These are phyloP conservation scores for Dromococcyx pavoninus DNA, from an alignment of 2,797 vertebrate genomes.

Conservation along the genomic window DNA sequence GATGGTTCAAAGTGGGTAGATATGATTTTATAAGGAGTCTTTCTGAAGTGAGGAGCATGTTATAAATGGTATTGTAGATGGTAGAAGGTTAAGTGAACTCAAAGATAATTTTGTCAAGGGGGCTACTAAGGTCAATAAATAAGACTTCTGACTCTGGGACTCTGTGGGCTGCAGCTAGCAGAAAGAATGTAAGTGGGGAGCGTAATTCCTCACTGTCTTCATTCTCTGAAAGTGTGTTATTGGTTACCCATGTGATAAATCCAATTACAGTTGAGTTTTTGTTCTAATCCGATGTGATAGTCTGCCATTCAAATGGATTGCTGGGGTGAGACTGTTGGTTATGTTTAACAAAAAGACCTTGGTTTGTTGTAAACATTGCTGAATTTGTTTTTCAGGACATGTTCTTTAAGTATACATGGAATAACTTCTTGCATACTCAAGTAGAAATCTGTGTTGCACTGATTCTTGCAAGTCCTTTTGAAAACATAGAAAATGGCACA, in stretches of 20 bases:
- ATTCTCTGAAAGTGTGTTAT: not conserved
- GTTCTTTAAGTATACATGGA: conserved; percentile 99
- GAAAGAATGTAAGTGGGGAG: not conserved
- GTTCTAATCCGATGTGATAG: not conserved
- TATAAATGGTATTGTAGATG: accelerated
- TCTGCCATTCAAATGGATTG: not conserved
- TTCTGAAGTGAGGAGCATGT: not conserved
- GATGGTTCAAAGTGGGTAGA: not conserved
- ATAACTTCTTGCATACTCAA: conserved; percentile 98
- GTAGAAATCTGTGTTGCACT: conserved; percentile 97
- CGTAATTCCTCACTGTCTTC: not conserved
- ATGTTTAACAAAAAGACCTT: not conserved
- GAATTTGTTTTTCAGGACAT: conserved; percentile 84
- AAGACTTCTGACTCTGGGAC: not conserved
- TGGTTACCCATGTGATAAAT: not conserved
- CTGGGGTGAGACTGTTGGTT: not conserved
- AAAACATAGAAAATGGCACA: conserved; percentile 82
- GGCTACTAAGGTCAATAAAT: not conserved
- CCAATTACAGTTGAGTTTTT: not conserved
- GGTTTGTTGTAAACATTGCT: not conserved
- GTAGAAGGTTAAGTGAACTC: not conserved
- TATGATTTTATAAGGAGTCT: not conserved
- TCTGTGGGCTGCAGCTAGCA: not conserved
- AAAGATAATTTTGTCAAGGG: not conserved
- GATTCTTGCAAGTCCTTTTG: conserved; percentile 93